These are phyloP conservation scores for Ophion slaviceki DNA, from an alignment of 2,888 invertebrate genomes.

Conservation along the genomic window DNA sequence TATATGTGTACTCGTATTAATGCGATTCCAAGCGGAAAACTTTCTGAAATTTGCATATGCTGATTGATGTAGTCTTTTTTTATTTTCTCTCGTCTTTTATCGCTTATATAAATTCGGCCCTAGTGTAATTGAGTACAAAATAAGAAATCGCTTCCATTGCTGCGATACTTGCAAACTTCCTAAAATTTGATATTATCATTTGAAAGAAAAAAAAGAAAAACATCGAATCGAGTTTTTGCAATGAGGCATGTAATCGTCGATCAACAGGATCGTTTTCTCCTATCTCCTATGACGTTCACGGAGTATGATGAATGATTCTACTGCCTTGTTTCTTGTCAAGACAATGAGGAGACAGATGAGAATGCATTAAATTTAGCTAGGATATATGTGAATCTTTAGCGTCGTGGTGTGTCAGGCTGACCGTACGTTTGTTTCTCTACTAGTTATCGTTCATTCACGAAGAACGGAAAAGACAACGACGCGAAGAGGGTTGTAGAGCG, in stretches of 20 bases:
- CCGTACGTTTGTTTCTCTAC: constrained; percentile 53
- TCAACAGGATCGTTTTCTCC: neutral
- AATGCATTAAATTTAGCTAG: neutral
- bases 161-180: neutral
- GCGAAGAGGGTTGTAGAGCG: constrained; percentile 20
- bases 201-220: neutral
- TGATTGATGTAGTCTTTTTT: neutral
- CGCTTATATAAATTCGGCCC: neutral
- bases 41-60: neutral
- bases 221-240: neutral
- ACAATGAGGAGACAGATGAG: neutral
- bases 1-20: neutral
- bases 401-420: constrained; percentile 33
- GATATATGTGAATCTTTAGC: neutral
- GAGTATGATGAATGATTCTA: neutral
- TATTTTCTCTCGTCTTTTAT: neutral
- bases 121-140: neutral
- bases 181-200: neutral
- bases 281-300: neutral
- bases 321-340: constrained; percentile 1
- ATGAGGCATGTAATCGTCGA: neutral
- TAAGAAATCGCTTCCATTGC: neutral
- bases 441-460: constrained; percentile 54
- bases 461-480: constrained; percentile 22
- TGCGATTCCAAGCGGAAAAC: neutral